These are phyloP conservation scores for Tapirus terrestris DNA, from an alignment of 2,113 vertebrate genomes.

Conservation along the genomic window DNA sequence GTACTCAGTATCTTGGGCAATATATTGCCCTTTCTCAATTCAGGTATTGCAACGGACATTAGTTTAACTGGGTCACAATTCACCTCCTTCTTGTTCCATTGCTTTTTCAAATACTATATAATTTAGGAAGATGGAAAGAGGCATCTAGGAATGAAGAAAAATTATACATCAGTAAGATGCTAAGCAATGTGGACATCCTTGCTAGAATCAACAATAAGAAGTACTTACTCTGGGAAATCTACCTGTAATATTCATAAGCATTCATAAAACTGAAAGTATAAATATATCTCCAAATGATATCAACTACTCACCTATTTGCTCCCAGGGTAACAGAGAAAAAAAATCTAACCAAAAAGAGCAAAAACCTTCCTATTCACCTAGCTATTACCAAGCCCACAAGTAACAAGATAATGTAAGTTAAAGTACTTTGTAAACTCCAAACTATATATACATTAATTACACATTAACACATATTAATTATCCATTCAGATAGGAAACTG, in stretches of 20 bases:
- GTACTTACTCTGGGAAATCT: conserved; percentile 75
- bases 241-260: conserved; percentile 67
- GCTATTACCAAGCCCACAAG: conserved; percentile 45
- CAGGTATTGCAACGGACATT: conserved; percentile 81
- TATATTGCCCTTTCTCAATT: conserved; percentile 81
- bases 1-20: conserved; percentile 80
- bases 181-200: conserved; percentile 81
- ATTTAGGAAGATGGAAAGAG: conserved; percentile 82
- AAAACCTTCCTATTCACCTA: conserved; percentile 39
- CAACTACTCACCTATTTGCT: conserved; percentile 64
- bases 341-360: conserved; percentile 56
- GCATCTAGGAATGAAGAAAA: conserved; percentile 82
- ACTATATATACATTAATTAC: not conserved
- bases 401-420: conserved; percentile 37
- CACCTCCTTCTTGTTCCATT: conserved; percentile 83
- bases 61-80: conserved; percentile 83
- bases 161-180: conserved; percentile 83
- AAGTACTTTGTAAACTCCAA: conserved; percentile 46
- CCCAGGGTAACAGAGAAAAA: conserved; percentile 56
- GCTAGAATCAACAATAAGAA: conserved; percentile 77
- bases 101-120: conserved; percentile 84
- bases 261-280: conserved; percentile 62
- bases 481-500: conserved; percentile 6
- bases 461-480: conserved; percentile 26
- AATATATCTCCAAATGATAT: conserved; percentile 24